Evolutionary conservation across 1,140 invertebrate species (phyloP), one percentile per base, ranked within the genome.

Genomic region (Lysiphlebus fabarum): DNA sequence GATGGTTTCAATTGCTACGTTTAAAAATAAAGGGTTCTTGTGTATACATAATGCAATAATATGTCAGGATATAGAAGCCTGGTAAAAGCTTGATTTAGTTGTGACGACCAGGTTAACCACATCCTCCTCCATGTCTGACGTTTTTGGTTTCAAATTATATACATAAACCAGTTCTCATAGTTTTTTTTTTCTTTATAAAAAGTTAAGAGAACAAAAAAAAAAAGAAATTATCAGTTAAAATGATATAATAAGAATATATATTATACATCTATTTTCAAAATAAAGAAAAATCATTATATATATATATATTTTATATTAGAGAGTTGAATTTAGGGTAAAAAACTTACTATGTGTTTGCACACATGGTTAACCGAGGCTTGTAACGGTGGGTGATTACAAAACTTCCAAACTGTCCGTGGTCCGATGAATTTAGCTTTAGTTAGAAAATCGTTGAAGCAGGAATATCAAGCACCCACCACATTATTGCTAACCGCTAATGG

Each of bases 401-500:
- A 47, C 58, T 59, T n/a, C 41, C 9, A 53, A 53, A 42, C 12
- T 54, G 65, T 67, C 63, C 17, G 53, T 56, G 65, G 58, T 70
- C 45, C 60, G 64, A 42, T 64, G 66, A 62, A 26, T 68, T 58
- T 48, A 51, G 56, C 56, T 56, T 26, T 26, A 38, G 43, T 56
- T 65, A 68, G 69, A 74, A 71, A 74, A 75, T 72, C 70, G 72
- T 74, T 71, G 70, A 48, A 33, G 33, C 49, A 36, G 26, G 14
- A 36, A n/a, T 65, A 56, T 49, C 47, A 33, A 42, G 48, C 49
- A 50, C 17, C 54, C 17, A 26, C 17, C 17, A 26, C 17, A 26
- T 26, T 56, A 51, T 33, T 63, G 55, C 53, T 61, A 62, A 69
- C 70, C 73, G 64, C 71, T 76, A 75, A 77, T 75, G 69, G 72